Evolutionary conservation across 2,113 vertebrate species (phyloP).

Genomic region (Sclerurus mexicanus): DNA sequence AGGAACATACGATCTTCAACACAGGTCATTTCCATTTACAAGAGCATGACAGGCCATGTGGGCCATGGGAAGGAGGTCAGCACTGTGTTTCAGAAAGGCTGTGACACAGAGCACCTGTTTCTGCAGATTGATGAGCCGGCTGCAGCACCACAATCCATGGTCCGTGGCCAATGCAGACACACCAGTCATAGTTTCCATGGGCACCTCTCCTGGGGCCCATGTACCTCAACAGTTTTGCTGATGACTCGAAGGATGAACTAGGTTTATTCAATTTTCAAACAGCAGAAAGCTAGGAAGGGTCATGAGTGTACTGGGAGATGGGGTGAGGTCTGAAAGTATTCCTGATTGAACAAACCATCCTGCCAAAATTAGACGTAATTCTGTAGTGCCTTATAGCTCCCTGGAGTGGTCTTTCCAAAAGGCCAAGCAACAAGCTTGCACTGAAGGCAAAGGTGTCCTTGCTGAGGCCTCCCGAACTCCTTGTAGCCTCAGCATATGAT

Average conservation of each 20-base stretch:
- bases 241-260: background rate
- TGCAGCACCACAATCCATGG: accelerated
- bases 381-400: background rate
- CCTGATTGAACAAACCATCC: background rate
- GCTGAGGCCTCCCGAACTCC: background rate
- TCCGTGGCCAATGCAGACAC: accelerated
- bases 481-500: background rate
- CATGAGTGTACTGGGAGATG: background rate
- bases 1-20: background rate
- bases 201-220: background rate
- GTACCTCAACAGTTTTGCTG: accelerated
- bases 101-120: background rate
- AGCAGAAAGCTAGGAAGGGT: background rate
- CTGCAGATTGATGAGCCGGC: background rate
- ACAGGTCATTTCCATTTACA: background rate
- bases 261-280: background rate
- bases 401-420: background rate
- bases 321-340: background rate
- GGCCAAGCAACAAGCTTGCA: accelerated
- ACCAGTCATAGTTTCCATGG: background rate
- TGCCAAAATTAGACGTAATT: background rate
- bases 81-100: background rate
- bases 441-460: background rate
- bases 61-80: background rate
- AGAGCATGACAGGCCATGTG: accelerated